Percentiles rank a stretch among this genome's conserved stretches.
These are phyloP conservation scores for Hippopotamus amphibius DNA, from an alignment of 2,113 vertebrate genomes.

Conservation along the genomic window DNA sequence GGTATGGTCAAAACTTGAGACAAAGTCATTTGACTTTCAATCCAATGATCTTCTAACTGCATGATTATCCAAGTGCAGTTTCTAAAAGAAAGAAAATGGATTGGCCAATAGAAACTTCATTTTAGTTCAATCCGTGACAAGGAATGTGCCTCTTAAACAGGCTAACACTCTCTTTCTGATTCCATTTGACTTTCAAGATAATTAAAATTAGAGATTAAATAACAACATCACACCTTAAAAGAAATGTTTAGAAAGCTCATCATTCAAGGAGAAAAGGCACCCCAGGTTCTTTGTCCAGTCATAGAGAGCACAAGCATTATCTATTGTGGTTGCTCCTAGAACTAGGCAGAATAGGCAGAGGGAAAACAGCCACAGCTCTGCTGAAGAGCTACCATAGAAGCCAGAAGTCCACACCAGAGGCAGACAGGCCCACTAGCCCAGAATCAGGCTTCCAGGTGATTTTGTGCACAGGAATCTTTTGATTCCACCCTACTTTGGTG, in stretches of 20 bases:
- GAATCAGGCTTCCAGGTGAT: neutral
- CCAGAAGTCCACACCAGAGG: neutral
- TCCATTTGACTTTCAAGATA: constrained; percentile 35
- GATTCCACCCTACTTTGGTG: neutral
- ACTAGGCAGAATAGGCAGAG: neutral
- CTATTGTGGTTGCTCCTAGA: neutral
- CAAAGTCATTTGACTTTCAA: neutral
- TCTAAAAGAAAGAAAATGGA: neutral
- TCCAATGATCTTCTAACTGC: neutral
- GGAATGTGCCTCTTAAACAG: neutral
- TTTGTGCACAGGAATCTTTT: neutral
- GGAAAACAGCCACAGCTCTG: neutral
- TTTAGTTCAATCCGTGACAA: neutral
- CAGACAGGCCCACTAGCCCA: neutral
- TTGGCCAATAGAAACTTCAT: neutral
- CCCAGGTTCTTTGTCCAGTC: neutral
- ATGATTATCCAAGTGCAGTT: neutral
- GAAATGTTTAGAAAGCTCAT: neutral
- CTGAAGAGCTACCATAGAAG: neutral
- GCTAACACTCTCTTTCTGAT: neutral
- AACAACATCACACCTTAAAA: constrained; percentile 22
- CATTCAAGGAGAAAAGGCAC: neutral
- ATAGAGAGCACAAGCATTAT: neutral
- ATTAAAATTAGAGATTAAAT: constrained; percentile 34
- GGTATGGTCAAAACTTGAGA: neutral